Conservation (phyloP, 2,113 vertebrate species). For the Eclectus roratus region DNA sequence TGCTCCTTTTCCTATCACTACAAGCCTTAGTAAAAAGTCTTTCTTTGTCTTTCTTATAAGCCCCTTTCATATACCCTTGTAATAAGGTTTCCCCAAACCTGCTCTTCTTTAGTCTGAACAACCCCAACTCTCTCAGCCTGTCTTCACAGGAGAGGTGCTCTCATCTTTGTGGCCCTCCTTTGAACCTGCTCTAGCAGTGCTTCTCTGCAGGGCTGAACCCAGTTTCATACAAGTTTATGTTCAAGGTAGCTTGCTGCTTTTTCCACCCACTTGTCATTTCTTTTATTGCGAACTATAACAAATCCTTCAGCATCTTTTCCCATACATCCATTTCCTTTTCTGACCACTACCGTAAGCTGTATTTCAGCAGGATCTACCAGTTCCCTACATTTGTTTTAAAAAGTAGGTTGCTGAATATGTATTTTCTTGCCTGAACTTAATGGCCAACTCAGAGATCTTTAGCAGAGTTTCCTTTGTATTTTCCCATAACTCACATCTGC, state of each 20-base stretch:
- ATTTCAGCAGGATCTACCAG: not conserved
- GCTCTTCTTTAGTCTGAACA: not conserved
- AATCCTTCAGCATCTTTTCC: not conserved
- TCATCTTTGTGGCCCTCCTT: not conserved
- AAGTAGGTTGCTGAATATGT: not conserved
- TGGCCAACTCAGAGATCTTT: not conserved
- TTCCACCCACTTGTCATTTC: not conserved
- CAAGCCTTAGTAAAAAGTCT: not conserved
- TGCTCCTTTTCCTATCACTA: not conserved
- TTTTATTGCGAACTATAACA: not conserved
- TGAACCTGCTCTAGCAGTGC: fast-evolving
- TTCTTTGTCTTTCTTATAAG: not conserved
- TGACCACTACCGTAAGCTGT: not conserved
- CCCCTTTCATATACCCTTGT: not conserved
- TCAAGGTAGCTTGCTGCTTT: not conserved
- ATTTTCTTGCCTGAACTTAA: not conserved
- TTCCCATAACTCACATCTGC: not conserved
- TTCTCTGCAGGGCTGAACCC: not conserved
- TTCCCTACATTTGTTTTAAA: not conserved
- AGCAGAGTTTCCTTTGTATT: not conserved
- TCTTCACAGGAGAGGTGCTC: not conserved
- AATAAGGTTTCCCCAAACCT: not conserved
- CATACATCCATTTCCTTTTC: not conserved
- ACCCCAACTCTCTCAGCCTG: not conserved
- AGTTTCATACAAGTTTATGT: not conserved